phyloP scores from a whole-genome alignment of 53 echinoderm and acorn worm species.

The Holothuria leucospilota region DNA sequence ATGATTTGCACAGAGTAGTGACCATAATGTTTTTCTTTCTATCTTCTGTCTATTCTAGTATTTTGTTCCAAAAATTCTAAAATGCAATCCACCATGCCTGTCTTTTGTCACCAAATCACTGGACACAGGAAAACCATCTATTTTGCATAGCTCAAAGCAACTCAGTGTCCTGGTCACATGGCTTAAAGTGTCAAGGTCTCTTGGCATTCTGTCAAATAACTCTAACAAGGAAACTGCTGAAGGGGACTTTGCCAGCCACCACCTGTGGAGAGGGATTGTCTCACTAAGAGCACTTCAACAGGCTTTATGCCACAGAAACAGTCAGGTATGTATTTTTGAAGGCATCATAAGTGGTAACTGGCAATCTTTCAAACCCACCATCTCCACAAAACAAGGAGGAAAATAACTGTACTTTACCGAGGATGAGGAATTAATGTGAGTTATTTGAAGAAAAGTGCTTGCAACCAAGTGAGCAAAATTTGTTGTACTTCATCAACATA shows the following conservation, averaged over 20 bases:
- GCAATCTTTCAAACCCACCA: too few species aligned
- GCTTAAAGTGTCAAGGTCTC: constrained; percentile 79
- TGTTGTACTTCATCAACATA: too few species aligned
- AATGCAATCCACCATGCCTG: constrained; percentile 75
- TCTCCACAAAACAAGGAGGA: too few species aligned
- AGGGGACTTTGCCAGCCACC: neutral
- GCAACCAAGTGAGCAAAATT: too few species aligned
- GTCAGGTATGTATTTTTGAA: constrained; percentile 64
- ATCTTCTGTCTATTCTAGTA: constrained; percentile 63
- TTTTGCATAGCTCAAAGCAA: constrained; percentile 31
- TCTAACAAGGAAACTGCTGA: neutral
- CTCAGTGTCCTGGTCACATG: constrained; percentile 83
- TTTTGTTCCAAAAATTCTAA: constrained; percentile 77
- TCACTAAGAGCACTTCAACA: constrained; percentile 64
- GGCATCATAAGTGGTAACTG: too few species aligned
- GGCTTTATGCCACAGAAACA: constrained; percentile 75
- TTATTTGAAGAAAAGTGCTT: too few species aligned
- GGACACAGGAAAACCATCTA: constrained; percentile 14
- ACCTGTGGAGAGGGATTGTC: constrained; percentile 86
- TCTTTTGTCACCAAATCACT: constrained; percentile 72
- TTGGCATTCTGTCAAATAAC: constrained; percentile 59
- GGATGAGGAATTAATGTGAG: too few species aligned
- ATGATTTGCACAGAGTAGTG: too few species aligned
- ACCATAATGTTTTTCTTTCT: neutral
- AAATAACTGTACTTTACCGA: too few species aligned